These are phyloP conservation scores for Alces alces DNA, from an alignment of 2,113 vertebrate genomes.

Conservation along the genomic window DNA sequence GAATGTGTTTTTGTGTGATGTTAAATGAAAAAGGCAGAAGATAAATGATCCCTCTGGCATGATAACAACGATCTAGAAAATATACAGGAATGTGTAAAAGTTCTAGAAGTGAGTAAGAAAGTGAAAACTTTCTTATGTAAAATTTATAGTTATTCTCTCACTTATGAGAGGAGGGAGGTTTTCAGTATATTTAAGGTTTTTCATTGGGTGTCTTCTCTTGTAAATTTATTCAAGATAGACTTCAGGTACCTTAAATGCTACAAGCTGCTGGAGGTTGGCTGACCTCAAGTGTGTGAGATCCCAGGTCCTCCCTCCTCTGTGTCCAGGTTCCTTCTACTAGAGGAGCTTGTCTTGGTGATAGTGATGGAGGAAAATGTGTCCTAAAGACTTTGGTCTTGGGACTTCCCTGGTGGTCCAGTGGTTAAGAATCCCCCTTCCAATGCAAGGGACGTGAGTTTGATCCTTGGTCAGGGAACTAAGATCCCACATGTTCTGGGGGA, in stretches of 20 bases:
- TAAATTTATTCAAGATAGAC: neutral
- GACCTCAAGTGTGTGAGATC: neutral
- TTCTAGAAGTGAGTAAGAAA: neutral
- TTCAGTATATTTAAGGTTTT: neutral
- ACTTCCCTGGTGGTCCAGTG: neutral
- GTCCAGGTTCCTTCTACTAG: neutral
- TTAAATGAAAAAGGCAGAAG: neutral
- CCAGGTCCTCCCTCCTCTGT: neutral
- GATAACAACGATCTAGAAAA: neutral
- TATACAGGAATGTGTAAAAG: neutral
- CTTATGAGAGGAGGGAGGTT: neutral
- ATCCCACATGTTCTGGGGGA: neutral
- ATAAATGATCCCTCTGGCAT: neutral
- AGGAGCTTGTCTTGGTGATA: neutral
- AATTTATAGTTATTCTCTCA: neutral
- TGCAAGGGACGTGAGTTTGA: neutral
- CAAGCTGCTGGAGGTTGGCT: neutral
- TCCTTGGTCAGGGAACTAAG: neutral
- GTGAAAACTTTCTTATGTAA: neutral
- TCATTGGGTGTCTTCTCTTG: neutral
- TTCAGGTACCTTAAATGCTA: neutral
- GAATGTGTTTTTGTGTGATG: neutral
- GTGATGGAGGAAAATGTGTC: neutral
- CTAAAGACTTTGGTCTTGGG: neutral
- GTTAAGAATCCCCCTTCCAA: neutral